Percentiles rank a stretch among this genome's conserved stretches.
phyloP scores from a whole-genome alignment of 92 coral and sea anemone species.

The Palythoa heliodiscus region DNA sequence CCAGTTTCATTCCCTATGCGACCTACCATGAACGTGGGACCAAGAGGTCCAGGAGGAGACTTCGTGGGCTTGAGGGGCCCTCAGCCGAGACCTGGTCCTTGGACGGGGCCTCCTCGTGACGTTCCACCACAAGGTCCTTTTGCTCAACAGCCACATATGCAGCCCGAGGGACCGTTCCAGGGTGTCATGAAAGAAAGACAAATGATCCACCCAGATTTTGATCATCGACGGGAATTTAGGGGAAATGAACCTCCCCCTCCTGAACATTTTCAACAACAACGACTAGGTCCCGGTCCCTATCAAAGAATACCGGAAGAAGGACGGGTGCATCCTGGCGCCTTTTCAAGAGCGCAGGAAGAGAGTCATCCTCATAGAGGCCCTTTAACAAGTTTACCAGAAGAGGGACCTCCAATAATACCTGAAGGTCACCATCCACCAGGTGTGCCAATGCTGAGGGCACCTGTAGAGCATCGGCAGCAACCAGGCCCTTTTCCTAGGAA shows the following conservation, averaged over 20 bases:
- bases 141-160: constrained; percentile 26
- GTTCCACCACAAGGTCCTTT: constrained; percentile 31
- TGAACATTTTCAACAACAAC: constrained; percentile 27
- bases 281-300: constrained; percentile 18
- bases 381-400: constrained; percentile 14
- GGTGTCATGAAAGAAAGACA: constrained; percentile 26
- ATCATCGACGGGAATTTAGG: constrained; percentile 27
- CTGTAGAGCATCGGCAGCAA: constrained; percentile 4
- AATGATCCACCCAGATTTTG: constrained; percentile 24
- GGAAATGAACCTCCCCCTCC: constrained; percentile 12
- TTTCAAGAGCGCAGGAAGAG: constrained; percentile 44
- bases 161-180: constrained; percentile 20
- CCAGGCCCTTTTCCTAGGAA: constrained; percentile 31
- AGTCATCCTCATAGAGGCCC: background rate
- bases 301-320: constrained; percentile 18
- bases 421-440: constrained; percentile 25
- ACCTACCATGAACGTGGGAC: constrained; percentile 19
- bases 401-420: constrained; percentile 1
- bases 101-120: constrained; percentile 16
- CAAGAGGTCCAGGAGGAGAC: constrained; percentile 35
- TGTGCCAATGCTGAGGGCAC: background rate
- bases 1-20: constrained; percentile 19
- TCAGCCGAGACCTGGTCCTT: constrained; percentile 37
- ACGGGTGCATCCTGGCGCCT: constrained; percentile 38
- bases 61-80: constrained; percentile 31